A percentile compares a stretch with the other conserved stretches of the same genome.
Evolutionary conservation across 64 coral and sea anemone genomes (phyloP).

Genomic region (Exaiptasia diaphana): DNA sequence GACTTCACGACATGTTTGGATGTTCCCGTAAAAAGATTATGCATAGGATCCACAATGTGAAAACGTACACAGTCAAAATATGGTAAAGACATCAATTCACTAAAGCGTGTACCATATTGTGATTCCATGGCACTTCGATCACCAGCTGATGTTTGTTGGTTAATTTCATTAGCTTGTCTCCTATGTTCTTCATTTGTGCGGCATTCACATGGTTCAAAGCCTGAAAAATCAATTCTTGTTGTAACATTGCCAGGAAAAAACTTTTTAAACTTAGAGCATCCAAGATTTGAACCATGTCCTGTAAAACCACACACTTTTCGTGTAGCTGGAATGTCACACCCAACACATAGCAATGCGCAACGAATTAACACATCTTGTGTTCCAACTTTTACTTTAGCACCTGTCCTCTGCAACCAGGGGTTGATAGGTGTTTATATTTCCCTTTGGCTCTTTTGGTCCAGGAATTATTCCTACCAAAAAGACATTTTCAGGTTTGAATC

Average conservation of each 20-base stretch:
- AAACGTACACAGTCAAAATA: constrained; percentile 61
- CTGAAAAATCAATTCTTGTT: constrained; percentile 25
- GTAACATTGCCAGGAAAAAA: constrained; percentile 5
- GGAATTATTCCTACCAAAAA: constrained; percentile 57
- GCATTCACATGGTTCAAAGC: background rate
- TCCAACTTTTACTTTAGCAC: constrained; percentile 1
- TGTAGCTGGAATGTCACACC: constrained; percentile 38
- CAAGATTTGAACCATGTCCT: constrained; percentile 21
- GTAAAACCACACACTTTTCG: constrained; percentile 56
- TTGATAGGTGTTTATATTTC: constrained; percentile 30
- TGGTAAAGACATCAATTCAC: constrained; percentile 3
- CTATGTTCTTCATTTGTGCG: constrained; percentile 22
- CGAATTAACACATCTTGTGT: background rate
- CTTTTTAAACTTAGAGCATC: constrained; percentile 43
- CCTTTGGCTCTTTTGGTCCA: constrained; percentile 44
- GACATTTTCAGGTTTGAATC: constrained; percentile 49
- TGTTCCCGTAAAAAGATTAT: constrained; percentile 29
- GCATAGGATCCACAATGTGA: constrained; percentile 55
- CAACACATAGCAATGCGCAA: constrained; percentile 28
- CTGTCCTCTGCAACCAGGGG: constrained; percentile 28
- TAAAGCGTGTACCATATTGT: constrained; percentile 46
- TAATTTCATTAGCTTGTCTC: background rate
- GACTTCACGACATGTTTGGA: constrained; percentile 50
- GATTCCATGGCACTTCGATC: constrained; percentile 7
- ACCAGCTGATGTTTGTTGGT: constrained; percentile 31